A percentile compares a stretch with the other conserved stretches of the same genome.
These are phyloP conservation scores for Gopherus flavomarginatus DNA, from an alignment of 2,113 vertebrate species.

Conservation along the genomic window DNA sequence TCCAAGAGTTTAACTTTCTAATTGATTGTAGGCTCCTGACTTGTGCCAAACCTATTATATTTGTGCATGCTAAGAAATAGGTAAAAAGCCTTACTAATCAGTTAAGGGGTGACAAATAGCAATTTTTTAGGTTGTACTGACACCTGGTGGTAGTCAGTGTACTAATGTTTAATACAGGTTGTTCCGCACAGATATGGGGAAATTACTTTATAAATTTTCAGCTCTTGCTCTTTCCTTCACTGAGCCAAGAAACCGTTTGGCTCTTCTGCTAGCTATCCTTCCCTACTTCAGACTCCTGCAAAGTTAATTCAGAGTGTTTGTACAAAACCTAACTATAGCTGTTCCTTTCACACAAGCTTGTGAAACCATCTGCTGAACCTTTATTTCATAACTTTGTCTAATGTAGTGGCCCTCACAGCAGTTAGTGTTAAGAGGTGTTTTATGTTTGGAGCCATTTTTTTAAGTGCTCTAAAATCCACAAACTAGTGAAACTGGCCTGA, in stretches of 20 bases:
- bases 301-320: not conserved
- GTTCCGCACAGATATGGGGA: not conserved
- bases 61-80: not conserved
- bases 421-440: not conserved
- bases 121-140: slow-evolving; percentile 65
- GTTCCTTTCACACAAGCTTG: not conserved
- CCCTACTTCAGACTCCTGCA: not conserved
- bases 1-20: not conserved
- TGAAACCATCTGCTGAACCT: not conserved
- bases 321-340: not conserved
- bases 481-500: not conserved
- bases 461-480: not conserved
- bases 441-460: not conserved
- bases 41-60: not conserved
- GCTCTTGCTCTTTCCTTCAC: not conserved
- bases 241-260: not conserved
- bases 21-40: not conserved
- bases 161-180: not conserved
- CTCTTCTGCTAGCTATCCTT: not conserved
- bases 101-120: not conserved
- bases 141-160: slow-evolving; percentile 71
- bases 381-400: not conserved
- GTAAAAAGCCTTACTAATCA: not conserved
- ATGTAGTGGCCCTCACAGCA: not conserved
- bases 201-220: not conserved